These are phyloP conservation scores for Dicrostonyx torquatus DNA, from an alignment of 2,797 vertebrate genomes.

Conservation along the genomic window DNA sequence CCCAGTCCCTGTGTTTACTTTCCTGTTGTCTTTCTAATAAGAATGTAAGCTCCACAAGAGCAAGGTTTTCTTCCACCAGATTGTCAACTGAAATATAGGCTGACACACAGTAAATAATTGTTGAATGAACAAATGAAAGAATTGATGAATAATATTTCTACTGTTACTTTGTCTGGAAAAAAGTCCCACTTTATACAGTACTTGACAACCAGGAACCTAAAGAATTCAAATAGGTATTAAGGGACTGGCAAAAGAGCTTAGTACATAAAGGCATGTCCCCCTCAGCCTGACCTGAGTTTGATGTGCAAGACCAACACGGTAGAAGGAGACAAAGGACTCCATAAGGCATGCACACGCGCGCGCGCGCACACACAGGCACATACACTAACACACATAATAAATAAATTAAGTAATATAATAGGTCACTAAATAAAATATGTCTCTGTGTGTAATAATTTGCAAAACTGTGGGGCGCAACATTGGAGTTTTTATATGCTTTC, in stretches of 20 bases:
- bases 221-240: conserved; percentile 10
- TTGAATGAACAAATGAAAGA: background rate
- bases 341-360: background rate
- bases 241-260: background rate
- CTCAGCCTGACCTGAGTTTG: background rate
- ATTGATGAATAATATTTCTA: background rate
- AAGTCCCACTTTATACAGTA: background rate
- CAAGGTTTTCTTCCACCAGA: background rate
- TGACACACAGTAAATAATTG: background rate
- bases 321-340: background rate
- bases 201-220: background rate
- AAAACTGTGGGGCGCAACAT: background rate
- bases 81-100: conserved; percentile 14
- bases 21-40: conserved; percentile 16
- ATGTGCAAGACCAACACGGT: background rate
- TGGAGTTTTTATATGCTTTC: background rate
- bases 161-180: conserved; percentile 34
- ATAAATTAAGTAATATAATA: background rate
- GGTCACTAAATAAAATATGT: background rate
- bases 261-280: background rate
- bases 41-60: background rate
- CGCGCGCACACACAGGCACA: background rate
- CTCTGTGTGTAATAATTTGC: background rate
- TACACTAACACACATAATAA: background rate
- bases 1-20: background rate